These are phyloP conservation scores for Chaenodraco wilsoni DNA, from an alignment of 2,797 vertebrate species.

Conservation along the genomic window DNA sequence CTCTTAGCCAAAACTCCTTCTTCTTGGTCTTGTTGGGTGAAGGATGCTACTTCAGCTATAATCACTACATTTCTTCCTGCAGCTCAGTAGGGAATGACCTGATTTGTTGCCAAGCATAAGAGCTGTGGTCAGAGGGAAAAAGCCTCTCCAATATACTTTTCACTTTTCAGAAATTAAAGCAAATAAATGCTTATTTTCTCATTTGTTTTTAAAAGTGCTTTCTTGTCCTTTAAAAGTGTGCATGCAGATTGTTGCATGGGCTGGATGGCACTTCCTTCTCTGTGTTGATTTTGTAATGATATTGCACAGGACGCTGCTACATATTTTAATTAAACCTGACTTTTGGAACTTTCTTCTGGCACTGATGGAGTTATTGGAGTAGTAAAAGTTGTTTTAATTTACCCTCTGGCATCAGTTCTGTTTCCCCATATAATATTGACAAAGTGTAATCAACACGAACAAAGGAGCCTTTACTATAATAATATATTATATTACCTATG, in stretches of 20 bases:
- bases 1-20: conserved; percentile 25
- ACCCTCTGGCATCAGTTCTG: background rate
- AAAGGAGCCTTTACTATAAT: no score
- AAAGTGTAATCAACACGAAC: background rate
- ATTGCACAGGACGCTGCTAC: background rate
- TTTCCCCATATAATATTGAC: background rate
- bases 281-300: background rate
- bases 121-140: background rate
- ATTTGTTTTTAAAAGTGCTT: conserved; percentile 1
- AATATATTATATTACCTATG: background rate
- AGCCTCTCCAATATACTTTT: background rate
- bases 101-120: conserved; percentile 6
- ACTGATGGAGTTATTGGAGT: background rate
- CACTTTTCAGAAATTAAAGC: conserved; percentile 13
- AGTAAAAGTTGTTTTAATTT: background rate
- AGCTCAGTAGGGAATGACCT: conserved; percentile 13
- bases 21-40: conserved; percentile 37
- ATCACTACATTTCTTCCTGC: conserved; percentile 35
- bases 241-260: background rate
- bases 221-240: background rate
- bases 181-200: background rate
- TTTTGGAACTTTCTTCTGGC: background rate
- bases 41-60: conserved; percentile 67
- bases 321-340: conserved; percentile 2
- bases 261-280: background rate